These are phyloP conservation scores for Ochotona princeps DNA, from an alignment of 2,113 vertebrate species.

Conservation along the genomic window DNA sequence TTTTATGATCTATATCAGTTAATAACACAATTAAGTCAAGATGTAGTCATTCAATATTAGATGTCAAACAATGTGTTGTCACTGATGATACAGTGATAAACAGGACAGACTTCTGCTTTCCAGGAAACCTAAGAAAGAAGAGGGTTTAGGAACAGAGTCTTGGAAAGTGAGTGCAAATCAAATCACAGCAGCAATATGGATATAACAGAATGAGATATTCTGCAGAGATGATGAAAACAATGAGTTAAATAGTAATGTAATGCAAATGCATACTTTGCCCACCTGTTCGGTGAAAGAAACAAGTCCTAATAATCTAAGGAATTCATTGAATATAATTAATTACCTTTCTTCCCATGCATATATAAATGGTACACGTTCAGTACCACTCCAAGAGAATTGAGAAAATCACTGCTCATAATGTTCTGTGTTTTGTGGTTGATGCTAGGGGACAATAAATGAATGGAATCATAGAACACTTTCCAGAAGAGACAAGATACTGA, in stretches of 20 bases:
- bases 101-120: neutral
- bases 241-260: neutral
- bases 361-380: neutral
- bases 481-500: neutral
- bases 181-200: neutral
- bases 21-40: conserved; percentile 25
- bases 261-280: neutral
- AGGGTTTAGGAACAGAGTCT: neutral
- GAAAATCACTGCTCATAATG: neutral
- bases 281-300: neutral
- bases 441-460: neutral
- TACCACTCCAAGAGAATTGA: neutral
- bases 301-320: neutral
- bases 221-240: neutral
- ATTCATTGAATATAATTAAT: neutral
- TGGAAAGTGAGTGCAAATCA: neutral
- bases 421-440: neutral
- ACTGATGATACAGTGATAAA: neutral
- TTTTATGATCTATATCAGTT: neutral
- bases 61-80: neutral
- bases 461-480: neutral
- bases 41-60: neutral
- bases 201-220: neutral
- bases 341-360: neutral
- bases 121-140: neutral